Conservation (phyloP, 2,797 vertebrate species). For the Novumbra hubbsi region DNA sequence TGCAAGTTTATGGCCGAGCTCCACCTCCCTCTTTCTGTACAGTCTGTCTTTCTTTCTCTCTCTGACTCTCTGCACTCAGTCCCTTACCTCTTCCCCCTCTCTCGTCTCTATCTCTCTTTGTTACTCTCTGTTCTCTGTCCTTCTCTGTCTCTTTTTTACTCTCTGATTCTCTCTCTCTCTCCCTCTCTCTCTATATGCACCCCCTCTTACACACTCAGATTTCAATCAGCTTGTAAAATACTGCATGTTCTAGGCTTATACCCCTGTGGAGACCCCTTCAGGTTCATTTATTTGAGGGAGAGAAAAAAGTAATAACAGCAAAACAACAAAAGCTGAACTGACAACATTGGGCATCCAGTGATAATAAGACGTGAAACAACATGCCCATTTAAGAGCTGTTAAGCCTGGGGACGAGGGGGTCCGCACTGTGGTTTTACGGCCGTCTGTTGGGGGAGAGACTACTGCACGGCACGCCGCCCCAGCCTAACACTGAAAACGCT, state of each 20-base stretch:
- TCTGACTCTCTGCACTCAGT: constrained; percentile 21
- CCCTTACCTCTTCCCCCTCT: constrained; percentile 16
- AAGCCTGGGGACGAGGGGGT: constrained; percentile 66
- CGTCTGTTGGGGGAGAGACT: constrained; percentile 60
- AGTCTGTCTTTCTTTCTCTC: constrained; percentile 6
- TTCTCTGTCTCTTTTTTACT: not conserved
- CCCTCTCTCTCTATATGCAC: constrained; percentile 16
- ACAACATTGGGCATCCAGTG: constrained; percentile 62
- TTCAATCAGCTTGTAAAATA: constrained; percentile 59
- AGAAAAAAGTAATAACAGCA: constrained; percentile 40
- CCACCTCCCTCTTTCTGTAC: constrained; percentile 26
- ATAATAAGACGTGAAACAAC: constrained; percentile 56
- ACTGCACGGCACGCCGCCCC: constrained; percentile 1
- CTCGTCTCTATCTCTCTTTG: not conserved
- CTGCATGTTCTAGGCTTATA: constrained; percentile 65
- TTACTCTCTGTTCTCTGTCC: not conserved
- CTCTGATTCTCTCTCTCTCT: not conserved
- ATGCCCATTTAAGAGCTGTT: constrained; percentile 70
- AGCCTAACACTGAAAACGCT: too few species aligned
- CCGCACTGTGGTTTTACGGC: constrained; percentile 65
- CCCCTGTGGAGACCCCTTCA: constrained; percentile 59
- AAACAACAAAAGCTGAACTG: constrained; percentile 41
- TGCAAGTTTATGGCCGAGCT: constrained; percentile 40
- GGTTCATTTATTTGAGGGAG: constrained; percentile 62
- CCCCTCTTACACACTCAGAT: constrained; percentile 44